Base-by-base conservation (phyloP, 2,797 vertebrate species). In the Pseudochromis fuscus region DNA sequence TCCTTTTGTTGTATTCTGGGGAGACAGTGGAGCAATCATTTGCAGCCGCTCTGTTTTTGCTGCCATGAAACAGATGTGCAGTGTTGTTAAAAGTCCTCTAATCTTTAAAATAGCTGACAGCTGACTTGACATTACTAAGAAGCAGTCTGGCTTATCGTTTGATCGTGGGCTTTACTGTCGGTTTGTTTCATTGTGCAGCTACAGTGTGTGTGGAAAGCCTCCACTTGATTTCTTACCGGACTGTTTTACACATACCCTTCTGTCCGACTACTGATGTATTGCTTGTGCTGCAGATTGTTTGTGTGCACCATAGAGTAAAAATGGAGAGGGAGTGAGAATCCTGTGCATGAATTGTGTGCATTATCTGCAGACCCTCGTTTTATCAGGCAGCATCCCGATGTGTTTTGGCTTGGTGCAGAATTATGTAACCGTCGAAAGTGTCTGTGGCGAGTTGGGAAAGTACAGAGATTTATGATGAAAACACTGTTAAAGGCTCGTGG, bases 51-150 rank as follows among this genome's bases (percentile, higher is more conserved):
- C 30, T 12, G 57, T 63, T 52, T 64, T 72, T 56, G 49, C 48
- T 72, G 78, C 46, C 49, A 25, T 23, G 23, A 79, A 69, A 49
- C 51, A 75, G 77, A 77, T 72, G 52, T 12, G 42, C 44, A 19
- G 3, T 50, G 45, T 67, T 73, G 55, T 74, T 71, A 33, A 64
- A 85, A 67, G 59, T 28, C 10, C 10, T 78, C 35, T 52, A 10
- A 78, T 77, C 75, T 70, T 68, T 7, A 75, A 57, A 81, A 59
- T n/a, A 57, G 84, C 75, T 77, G 84, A 84, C 77, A 81, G 68
- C 67, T 63, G 62, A 67, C 40, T 75, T 24, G 48, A 77, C 63
- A n/a, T 72, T 60, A 50, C 61, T 21, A 30, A 73, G 69, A 75
- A 42, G 67, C 55, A 19, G 50, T 73, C 38, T 42, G 52, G 56